phyloP scores from a whole-genome alignment of 2,113 vertebrate genomes.

The Melierax canorus region DNA sequence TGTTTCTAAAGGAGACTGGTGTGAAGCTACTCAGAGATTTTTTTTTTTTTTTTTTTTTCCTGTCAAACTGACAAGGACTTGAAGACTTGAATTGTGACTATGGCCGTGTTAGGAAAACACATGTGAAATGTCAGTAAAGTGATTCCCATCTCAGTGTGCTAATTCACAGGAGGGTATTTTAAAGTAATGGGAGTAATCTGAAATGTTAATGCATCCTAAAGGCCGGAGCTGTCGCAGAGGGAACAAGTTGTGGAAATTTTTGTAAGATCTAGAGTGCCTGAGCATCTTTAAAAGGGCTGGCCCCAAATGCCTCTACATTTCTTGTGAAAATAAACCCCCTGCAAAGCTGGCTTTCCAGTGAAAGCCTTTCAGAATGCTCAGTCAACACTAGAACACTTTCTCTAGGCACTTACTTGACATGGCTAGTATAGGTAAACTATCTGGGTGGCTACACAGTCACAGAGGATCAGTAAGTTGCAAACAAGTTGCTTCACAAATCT shows the following conservation, averaged over 20 bases:
- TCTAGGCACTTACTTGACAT: background rate
- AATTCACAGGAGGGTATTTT: background rate
- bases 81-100: background rate
- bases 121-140: background rate
- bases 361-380: background rate
- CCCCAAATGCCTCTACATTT: background rate
- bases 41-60: background rate
- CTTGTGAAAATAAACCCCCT: background rate
- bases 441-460: background rate
- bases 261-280: background rate
- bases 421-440: background rate
- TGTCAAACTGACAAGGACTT: background rate
- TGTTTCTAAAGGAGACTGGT: background rate
- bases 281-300: background rate
- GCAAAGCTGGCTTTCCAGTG: background rate
- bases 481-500: fast-evolving
- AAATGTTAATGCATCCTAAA: background rate
- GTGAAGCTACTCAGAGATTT: background rate
- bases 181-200: background rate
- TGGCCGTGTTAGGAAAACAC: background rate
- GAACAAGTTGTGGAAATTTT: background rate
- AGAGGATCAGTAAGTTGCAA: background rate
- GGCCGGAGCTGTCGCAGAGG: background rate
- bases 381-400: background rate
- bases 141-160: background rate